phyloP scores from a whole-genome alignment of 2,113 vertebrate genomes.

The Struthidea cinerea region DNA sequence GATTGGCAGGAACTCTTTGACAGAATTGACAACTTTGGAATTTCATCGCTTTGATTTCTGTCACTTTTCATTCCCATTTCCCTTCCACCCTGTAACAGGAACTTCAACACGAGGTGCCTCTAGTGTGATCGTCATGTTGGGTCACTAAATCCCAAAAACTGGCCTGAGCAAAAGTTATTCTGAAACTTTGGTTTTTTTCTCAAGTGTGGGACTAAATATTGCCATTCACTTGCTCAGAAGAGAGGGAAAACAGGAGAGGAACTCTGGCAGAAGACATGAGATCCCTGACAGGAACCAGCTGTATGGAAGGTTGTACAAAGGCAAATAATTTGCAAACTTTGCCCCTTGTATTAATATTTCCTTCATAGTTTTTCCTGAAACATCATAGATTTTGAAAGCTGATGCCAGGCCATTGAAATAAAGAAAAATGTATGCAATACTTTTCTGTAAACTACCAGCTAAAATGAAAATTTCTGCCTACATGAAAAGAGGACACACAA shows the following conservation, averaged over 20 bases:
- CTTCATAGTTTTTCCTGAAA: neutral
- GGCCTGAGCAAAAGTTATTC: neutral
- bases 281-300: neutral
- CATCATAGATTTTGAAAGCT: neutral
- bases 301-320: neutral
- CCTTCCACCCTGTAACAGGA: neutral
- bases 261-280: neutral
- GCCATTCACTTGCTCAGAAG: neutral
- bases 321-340: neutral
- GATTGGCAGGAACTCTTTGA: neutral
- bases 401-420: neutral
- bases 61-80: neutral
- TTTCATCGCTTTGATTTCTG: neutral
- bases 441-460: neutral
- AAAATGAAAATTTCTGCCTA: neutral
- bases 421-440: neutral
- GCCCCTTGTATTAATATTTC: neutral
- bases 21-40: neutral
- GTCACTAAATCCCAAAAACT: neutral
- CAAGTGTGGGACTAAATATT: neutral
- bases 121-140: neutral
- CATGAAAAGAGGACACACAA: neutral
- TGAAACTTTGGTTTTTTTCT: neutral
- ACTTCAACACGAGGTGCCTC: fast-evolving
- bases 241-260: neutral